Conservation (phyloP, 2,797 vertebrate genomes). For the Halcyon badia region DNA sequence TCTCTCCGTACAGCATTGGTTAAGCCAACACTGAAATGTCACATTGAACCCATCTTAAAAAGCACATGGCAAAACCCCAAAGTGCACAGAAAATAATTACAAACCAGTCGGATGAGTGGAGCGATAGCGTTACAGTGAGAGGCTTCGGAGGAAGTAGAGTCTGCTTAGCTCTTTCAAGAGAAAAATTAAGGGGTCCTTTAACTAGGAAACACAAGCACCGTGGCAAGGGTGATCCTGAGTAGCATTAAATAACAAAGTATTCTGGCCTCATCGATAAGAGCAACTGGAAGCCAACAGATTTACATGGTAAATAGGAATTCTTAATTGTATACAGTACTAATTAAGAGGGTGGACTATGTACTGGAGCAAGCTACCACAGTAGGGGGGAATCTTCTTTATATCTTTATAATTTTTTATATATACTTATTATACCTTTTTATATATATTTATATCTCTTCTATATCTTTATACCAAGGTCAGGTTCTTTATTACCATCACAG, state of each 20-base stretch:
- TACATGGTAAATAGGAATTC: not conserved
- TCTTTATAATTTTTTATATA: not conserved
- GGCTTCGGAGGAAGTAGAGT: not conserved
- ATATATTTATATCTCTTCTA: not conserved
- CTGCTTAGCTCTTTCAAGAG: not conserved
- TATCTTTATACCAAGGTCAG: not conserved
- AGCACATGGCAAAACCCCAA: not conserved
- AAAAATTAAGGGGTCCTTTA: not conserved
- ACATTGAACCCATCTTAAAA: not conserved
- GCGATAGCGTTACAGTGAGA: not conserved
- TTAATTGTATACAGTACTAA: not conserved
- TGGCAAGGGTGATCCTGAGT: too few species aligned
- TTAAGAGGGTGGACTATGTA: not conserved
- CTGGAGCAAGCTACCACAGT: not conserved
- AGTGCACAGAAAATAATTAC: not conserved
- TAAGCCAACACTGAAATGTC: not conserved
- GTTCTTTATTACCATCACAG: not conserved
- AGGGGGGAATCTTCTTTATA: not conserved
- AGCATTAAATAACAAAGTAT: not conserved
- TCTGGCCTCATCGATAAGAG: not conserved
- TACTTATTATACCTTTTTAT: too few species aligned
- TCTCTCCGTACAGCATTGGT: not conserved
- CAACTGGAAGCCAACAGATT: not conserved
- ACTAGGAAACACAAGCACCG: not conserved
- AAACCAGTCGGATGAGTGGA: not conserved